Evolutionary conservation across 1,140 invertebrate species (phyloP).

Genomic region (Alviniconcha marisindica): DNA sequence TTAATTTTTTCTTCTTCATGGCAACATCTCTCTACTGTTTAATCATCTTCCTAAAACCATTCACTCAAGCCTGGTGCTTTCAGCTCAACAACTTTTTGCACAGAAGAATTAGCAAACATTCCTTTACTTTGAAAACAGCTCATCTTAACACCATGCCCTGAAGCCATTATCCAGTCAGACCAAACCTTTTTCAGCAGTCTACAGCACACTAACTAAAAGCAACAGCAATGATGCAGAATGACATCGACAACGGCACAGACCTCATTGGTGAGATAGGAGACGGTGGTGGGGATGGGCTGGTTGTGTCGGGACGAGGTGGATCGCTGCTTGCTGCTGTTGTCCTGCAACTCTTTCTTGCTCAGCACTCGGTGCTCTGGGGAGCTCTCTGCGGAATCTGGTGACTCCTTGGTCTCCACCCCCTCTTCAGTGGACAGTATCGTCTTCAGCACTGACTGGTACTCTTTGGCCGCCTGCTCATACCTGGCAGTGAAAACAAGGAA

Average conservation of each 20-base stretch:
- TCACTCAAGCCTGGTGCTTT: too few species aligned
- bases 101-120: too few species aligned
- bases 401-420: slow-evolving; percentile 44
- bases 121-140: too few species aligned
- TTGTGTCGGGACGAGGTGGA: neutral
- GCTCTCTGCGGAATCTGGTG: slow-evolving; percentile 23
- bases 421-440: slow-evolving; percentile 50
- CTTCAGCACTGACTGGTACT: slow-evolving; percentile 60
- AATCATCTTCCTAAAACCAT: too few species aligned
- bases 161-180: too few species aligned
- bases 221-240: too few species aligned
- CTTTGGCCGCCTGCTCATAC: slow-evolving; percentile 67
- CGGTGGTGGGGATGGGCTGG: slow-evolving; percentile 33
- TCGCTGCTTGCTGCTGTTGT: slow-evolving; percentile 2
- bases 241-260: slow-evolving; percentile 47
- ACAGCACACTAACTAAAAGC: too few species aligned
- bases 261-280: slow-evolving; percentile 65
- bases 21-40: too few species aligned
- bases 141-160: too few species aligned
- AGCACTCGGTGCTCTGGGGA: slow-evolving; percentile 15
- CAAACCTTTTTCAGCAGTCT: too few species aligned
- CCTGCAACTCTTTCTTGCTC: neutral
- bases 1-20: too few species aligned
- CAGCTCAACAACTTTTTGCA: too few species aligned
- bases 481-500: slow-evolving; percentile 47